Base-by-base conservation (phyloP, 2,888 invertebrate species). In the Theristus sp. region DNA sequence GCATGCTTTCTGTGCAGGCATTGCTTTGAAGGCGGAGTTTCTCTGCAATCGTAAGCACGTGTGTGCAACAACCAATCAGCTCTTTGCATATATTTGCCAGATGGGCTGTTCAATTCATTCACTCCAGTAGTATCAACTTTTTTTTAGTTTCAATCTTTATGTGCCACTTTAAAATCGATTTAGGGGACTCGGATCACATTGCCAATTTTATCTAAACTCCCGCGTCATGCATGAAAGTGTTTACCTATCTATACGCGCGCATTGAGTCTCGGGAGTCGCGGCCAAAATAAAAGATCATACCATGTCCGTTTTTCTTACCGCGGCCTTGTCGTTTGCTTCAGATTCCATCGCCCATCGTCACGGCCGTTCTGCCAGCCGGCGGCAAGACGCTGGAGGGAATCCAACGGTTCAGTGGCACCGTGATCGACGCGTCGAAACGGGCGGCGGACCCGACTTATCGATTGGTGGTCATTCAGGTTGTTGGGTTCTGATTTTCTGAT, bases 351-450 rank as follows among this genome's bases (percentile, higher is more conserved):
- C 89, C 90, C 82, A 89, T 93, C 79, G 90, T 94, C 75, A 94
- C 93, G 74, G 93, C 91, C 75, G 90, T 96, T 74, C 82, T 94
- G 77, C 94, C 89, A 81, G 91, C 90, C 68, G 91, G 89, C 75
- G 94, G 93, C 67, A 86, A 89, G 79, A 87, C 89, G 78, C 27
- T 54, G 26, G 26, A 26, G 13, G 24, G 28, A 26, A 28, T 54
- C 79, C 93, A 93, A 81, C 89, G 90, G 80, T 83, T 86, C 80
- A 90, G 89, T 75, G 90, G 91, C 77, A 90, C 93, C 78, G 90
- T 87, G 81, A 90, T 94, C 79, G 91, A 93, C 81, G 93, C 94
- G 24, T 64, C 65, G 60, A 67, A 67, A 49, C 49, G 49, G 3
- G 49, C 49, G 13, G n/a, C 13, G 3, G 49, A 49, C 24, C 49